Base-by-base conservation (phyloP, 2,888 invertebrate genomes). In the Bembecia ichneumoniformis region DNA sequence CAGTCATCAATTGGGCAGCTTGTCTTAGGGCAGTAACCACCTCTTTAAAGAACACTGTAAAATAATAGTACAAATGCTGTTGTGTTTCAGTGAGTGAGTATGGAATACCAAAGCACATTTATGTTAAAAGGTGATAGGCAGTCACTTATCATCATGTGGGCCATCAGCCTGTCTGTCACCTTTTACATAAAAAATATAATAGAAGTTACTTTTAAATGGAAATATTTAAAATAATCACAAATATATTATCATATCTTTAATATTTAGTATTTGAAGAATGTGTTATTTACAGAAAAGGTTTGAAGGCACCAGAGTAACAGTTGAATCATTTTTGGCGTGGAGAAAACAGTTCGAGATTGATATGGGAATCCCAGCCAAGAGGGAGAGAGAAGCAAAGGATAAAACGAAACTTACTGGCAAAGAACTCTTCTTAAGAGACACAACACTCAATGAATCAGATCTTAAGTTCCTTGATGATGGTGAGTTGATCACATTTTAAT, bases 301-400 rank as follows among this genome's bases (percentile, higher is more conserved):
- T 84, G 97, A 98, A 84, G 99, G 98, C 11, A 98, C 98, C 0
- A 88, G 94, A 63, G 99, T 99, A 0, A 95, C 96, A 2, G 96
- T 98, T 1, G 99, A 99, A 81, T 93, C 96, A 5, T 99, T 99
- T 79, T 80, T 98, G 66, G 93, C 91, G 17, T 99, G 99, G 99
- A 96, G 97, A 71, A 90, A 92, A 51, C 90, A 92, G 55, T 99
- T 99, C 88, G 98, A 99, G 75, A 91, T 91, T 35, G 98, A 98
- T 73, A 92, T 93, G 82, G 93, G 93, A 43, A 91, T 93, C 46
- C 89, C 90, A 0, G 92, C 92, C 3, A 92, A 91, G 68, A 88
- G 91, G 51, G 94, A 94, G 67, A 90, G 91, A 52, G 90, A 91
- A 47, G 90, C 91, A 28, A 91, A 91, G 55, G 93, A 93, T 53